Percentiles rank a stretch among this genome's conserved stretches.
These are phyloP conservation scores for Brachypodius melanocephalos DNA, from an alignment of 2,113 vertebrate species.

Conservation along the genomic window DNA sequence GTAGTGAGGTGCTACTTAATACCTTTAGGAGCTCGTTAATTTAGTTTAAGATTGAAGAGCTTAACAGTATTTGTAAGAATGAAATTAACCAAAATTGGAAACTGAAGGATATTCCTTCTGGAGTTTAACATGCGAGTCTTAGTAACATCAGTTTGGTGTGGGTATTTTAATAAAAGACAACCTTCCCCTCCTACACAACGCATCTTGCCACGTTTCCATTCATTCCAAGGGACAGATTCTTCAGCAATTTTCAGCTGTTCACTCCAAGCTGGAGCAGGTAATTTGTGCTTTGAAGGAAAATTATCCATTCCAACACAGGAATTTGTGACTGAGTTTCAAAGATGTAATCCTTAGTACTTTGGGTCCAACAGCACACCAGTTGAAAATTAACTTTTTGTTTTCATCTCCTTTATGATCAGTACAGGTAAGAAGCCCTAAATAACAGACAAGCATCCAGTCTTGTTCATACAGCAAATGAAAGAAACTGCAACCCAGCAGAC, in stretches of 20 bases:
- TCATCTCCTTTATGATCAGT: neutral
- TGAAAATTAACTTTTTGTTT: neutral
- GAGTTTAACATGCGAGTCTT: neutral
- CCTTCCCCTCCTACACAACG: neutral
- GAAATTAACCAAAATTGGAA: neutral
- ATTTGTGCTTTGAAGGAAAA: neutral
- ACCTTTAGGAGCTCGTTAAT: neutral
- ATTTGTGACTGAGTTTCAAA: neutral
- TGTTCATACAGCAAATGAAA: neutral
- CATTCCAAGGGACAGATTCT: neutral
- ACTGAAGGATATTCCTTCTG: neutral
- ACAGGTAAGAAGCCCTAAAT: neutral
- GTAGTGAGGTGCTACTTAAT: neutral
- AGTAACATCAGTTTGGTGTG: neutral
- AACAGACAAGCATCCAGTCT: neutral
- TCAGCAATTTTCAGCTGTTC: neutral
- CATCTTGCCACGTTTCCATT: neutral
- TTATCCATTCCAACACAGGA: neutral
- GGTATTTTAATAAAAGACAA: neutral
- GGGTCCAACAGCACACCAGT: neutral
- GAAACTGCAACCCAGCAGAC: neutral
- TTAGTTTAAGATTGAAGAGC: neutral
- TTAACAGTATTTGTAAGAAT: neutral
- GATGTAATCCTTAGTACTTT: neutral
- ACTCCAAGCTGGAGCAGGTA: neutral